Evolutionary conservation across 2,113 vertebrate genomes (phyloP), one percentile per base, ranked within the genome.

Genomic region (Sebastes schlegelii): DNA sequence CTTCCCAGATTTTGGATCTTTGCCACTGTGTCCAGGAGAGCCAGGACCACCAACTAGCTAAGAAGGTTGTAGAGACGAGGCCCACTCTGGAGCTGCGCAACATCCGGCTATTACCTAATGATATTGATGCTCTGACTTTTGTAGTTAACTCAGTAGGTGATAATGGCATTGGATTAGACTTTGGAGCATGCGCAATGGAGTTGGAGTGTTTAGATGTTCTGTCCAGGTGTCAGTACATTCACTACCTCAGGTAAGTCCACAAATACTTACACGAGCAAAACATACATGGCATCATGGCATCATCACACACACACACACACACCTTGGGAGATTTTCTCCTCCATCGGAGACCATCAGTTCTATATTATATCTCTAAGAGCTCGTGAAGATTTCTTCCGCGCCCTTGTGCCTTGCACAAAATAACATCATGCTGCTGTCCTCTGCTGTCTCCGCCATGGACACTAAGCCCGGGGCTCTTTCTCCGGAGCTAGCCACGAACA

Each of bases 141-240:
- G 91, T 97, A 58, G 88, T 96, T 19, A 94, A 94, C 49, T 92
- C 92, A 1, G 91, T 92, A 5, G 85, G 80, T 43, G 48, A 79
- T 26, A 55, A 63, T 51, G 90, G 88, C 54, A 84, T 95, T 11
- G 89, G 82, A 42, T 86, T 98, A 90, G 95, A 96, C 90, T 97
- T 99, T 80, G 94, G 95, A 43, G 96, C 97, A 4, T 99, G 98
- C 73, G 92, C 93, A 1, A 91, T 98, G 92, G 97, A 97, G 5
- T 49, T 86, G 1, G 96, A 94, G 43, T 96, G 95, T 86, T 92
- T 97, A 67, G 94, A 96, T 34, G 82, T 95, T 68, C 91, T 99
- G 69, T 70, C 91, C 3, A 89, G 82, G 83, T 99, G 96, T 90
- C 91, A 75, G 74, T 93, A 94, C 26, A 80, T 99, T 19, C 92